Evolutionary conservation across 2,888 invertebrate species (phyloP).

Genomic region (Allophyes oxyacanthae): DNA sequence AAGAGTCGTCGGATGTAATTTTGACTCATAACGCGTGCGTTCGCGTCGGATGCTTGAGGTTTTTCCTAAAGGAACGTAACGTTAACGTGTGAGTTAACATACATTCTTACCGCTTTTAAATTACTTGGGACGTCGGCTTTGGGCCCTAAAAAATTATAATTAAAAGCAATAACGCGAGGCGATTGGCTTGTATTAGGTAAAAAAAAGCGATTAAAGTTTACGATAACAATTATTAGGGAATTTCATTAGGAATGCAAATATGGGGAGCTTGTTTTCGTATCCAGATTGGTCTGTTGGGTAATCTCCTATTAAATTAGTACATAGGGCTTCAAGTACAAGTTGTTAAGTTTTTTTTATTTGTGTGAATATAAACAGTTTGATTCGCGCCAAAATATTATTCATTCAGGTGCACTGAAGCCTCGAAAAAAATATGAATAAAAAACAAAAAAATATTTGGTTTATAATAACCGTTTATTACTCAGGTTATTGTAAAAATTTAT

Average conservation of each 20-base stretch:
- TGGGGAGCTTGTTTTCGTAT: constrained; percentile 24
- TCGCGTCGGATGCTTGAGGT: constrained; percentile 47
- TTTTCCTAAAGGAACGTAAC: constrained; percentile 36
- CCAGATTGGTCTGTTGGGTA: constrained; percentile 40
- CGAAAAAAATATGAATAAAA: no score
- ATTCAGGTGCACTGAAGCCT: no score
- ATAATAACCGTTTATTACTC: not conserved
- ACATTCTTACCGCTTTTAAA: constrained; percentile 48
- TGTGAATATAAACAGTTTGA: constrained; percentile 1
- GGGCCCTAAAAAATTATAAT: constrained; percentile 60
- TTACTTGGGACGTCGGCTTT: constrained; percentile 45
- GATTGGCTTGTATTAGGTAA: constrained; percentile 64
- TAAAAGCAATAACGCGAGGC: constrained; percentile 65
- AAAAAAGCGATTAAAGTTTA: constrained; percentile 64
- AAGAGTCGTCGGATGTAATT: constrained; percentile 47
- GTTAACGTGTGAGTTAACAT: constrained; percentile 49
- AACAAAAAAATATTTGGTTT: not conserved
- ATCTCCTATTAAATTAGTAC: constrained; percentile 20
- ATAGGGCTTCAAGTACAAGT: constrained; percentile 14
- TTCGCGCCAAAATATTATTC: constrained; percentile 4
- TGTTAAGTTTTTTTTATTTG: constrained; percentile 14
- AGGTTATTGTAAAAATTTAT: no score
- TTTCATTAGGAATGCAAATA: constrained; percentile 74
- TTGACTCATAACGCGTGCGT: constrained; percentile 50
- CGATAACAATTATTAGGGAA: constrained; percentile 66